Evolutionary conservation across 2,113 vertebrate genomes (phyloP).

Genomic region (Excalfactoria chinensis): DNA sequence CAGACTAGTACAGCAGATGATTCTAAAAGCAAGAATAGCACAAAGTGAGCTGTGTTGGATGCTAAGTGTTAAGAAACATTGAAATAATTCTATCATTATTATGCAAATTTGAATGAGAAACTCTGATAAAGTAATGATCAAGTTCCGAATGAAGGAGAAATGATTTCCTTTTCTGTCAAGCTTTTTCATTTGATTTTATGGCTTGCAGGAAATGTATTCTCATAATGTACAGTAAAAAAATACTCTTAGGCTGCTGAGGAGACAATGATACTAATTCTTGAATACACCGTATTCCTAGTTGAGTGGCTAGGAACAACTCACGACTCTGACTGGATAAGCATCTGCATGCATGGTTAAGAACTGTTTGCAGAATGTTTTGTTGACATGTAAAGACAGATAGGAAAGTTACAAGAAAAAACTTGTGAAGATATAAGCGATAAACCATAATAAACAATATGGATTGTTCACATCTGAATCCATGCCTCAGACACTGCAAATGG

Average conservation of each 20-base stretch:
- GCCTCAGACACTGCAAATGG: too few species aligned
- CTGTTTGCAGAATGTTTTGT: too few species aligned
- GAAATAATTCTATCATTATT: neutral
- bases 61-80: neutral
- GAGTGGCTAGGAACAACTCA: too few species aligned
- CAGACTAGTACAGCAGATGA: neutral
- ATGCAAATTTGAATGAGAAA: neutral
- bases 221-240: neutral
- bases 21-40: neutral
- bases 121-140: neutral
- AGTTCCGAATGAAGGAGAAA: neutral
- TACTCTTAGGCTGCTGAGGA: neutral
- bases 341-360: too few species aligned
- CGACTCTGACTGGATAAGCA: too few species aligned
- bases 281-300: neutral
- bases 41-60: neutral
- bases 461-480: too few species aligned
- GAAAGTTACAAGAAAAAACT: too few species aligned
- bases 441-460: too few species aligned
- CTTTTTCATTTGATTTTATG: neutral
- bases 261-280: neutral
- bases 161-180: neutral
- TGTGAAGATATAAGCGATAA: too few species aligned
- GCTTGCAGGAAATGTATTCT: neutral
- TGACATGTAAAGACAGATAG: too few species aligned